Evolutionary conservation across 2,797 vertebrate genomes (phyloP).

Genomic region (Sebastes flavidus): DNA sequence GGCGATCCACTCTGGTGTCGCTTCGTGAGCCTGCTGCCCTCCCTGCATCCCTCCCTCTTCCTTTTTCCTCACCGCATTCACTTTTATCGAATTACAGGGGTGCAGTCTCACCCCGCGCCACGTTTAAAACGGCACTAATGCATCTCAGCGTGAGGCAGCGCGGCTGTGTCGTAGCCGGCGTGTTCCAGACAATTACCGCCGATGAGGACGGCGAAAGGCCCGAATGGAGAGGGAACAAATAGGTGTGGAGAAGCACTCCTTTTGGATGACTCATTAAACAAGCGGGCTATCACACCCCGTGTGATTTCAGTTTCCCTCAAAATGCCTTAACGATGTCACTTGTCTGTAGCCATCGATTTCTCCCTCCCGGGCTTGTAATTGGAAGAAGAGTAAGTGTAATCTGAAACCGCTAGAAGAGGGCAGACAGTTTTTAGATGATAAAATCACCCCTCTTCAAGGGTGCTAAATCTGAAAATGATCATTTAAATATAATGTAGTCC

Average conservation of each 20-base stretch:
- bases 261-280: conserved; percentile 67
- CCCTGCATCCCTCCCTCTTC: not conserved
- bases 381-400: conserved; percentile 51
- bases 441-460: conserved; percentile 25
- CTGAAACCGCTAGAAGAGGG: conserved; percentile 29
- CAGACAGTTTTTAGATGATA: conserved; percentile 36
- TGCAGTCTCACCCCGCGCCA: conserved; percentile 41
- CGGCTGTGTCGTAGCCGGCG: conserved; percentile 28
- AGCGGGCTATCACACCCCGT: conserved; percentile 28
- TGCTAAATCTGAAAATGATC: conserved; percentile 38
- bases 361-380: conserved; percentile 40
- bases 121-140: conserved; percentile 54
- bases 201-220: conserved; percentile 8
- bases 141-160: conserved; percentile 42
- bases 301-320: conserved; percentile 55
- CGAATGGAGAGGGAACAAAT: conserved; percentile 60
- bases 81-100: conserved; percentile 63
- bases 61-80: conserved; percentile 16
- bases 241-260: conserved; percentile 41
- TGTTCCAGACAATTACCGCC: conserved; percentile 60
- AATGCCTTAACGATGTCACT: conserved; percentile 58
- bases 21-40: conserved; percentile 6
- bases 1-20: conserved; percentile 31
- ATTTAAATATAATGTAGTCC: conserved; percentile 40
- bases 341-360: conserved; percentile 59